Conservation (phyloP, 2,797 vertebrate genomes). For the Crenichthys baileyi region DNA sequence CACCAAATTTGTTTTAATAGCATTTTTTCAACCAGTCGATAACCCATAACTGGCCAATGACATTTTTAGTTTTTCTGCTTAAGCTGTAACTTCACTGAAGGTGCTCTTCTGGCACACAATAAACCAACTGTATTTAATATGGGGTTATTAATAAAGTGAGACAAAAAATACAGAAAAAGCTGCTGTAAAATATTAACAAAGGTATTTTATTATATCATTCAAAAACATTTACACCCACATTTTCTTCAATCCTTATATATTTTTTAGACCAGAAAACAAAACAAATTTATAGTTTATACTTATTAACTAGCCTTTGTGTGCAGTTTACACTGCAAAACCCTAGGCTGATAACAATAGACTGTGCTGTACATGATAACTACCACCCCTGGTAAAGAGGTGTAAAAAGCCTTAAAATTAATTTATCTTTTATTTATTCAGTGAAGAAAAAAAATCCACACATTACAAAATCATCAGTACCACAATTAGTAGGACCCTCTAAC, state of each 20-base stretch:
- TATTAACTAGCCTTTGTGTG: constrained; percentile 1
- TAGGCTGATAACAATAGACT: constrained; percentile 18
- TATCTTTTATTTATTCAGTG: background rate
- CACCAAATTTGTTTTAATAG: too few species aligned
- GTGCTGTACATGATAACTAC: background rate
- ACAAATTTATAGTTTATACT: constrained; percentile 15
- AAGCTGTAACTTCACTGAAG: constrained; percentile 10
- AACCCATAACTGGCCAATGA: background rate
- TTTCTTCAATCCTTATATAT: constrained; percentile 20
- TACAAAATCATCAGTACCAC: background rate
- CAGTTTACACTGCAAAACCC: constrained; percentile 17
- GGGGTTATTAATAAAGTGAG: background rate
- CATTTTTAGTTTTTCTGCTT: background rate
- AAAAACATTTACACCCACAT: constrained; percentile 57
- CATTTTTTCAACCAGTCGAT: too few species aligned
- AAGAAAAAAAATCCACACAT: too few species aligned
- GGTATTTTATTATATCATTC: constrained; percentile 33
- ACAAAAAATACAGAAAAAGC: constrained; percentile 20
- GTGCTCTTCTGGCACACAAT: constrained; percentile 27
- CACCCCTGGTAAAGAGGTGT: background rate
- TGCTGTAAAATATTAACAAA: constrained; percentile 28
- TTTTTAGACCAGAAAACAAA: constrained; percentile 32
- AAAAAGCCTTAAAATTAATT: background rate
- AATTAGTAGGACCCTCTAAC: background rate
- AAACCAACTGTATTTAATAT: constrained; percentile 38